A percentile compares a stretch with the other conserved stretches of the same genome.
Evolutionary conservation across 2,797 vertebrate genomes (phyloP).

Genomic region (Sebastes trivittatus): DNA sequence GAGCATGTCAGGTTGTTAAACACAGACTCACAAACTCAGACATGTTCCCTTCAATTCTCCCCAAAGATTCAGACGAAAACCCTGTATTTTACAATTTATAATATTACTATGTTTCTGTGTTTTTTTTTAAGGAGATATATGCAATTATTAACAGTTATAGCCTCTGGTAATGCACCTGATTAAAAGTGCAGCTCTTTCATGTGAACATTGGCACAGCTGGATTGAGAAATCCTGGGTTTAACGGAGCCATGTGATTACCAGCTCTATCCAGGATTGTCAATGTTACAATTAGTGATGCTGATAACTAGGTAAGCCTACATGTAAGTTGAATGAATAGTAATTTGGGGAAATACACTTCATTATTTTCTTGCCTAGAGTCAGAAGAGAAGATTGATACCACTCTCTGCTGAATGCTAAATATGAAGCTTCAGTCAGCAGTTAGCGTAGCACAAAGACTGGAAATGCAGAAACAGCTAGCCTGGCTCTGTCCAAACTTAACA

Average conservation of each 20-base stretch:
- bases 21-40: conserved; percentile 18
- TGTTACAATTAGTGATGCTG: background rate
- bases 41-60: background rate
- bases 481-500: background rate
- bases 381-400: background rate
- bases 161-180: background rate
- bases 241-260: conserved; percentile 10
- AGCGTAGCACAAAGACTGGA: background rate
- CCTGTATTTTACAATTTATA: background rate
- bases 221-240: background rate
- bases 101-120: background rate
- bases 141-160: background rate
- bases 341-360: background rate
- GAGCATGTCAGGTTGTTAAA: conserved; percentile 41
- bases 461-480: background rate
- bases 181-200: conserved; percentile 9
- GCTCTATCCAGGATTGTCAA: background rate
- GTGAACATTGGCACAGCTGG: conserved; percentile 3
- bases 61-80: background rate
- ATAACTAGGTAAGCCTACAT: background rate
- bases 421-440: background rate
- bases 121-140: background rate
- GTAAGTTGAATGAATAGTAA: background rate
- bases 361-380: background rate
- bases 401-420: background rate